Percentiles rank a stretch among this genome's conserved stretches.
Conservation (phyloP, 2,797 vertebrate species). For the Bufotes viridis region DNA sequence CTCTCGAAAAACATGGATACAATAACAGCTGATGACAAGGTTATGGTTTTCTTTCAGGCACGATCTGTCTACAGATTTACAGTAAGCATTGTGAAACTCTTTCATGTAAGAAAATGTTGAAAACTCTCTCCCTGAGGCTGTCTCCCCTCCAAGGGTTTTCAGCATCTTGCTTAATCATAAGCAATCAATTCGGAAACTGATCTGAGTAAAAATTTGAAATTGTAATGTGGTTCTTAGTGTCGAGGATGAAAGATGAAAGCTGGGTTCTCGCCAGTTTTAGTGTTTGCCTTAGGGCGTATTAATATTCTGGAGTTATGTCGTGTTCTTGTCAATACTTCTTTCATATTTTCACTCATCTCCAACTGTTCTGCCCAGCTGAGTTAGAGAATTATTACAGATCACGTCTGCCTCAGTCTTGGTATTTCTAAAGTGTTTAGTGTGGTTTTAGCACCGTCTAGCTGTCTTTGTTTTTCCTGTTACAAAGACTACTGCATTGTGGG, state of each 20-base stretch:
- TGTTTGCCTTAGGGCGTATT: conserved; percentile 3
- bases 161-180: neutral
- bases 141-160: conserved; percentile 14
- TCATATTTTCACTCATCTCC: conserved; percentile 8
- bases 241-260: conserved; percentile 23
- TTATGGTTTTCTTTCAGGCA: neutral
- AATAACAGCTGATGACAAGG: conserved; percentile 7
- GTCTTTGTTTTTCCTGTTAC: too few species aligned
- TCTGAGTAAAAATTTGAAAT: conserved; percentile 15
- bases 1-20: neutral
- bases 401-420: too few species aligned
- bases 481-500: too few species aligned
- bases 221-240: conserved; percentile 19
- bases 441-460: too few species aligned
- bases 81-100: conserved; percentile 14
- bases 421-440: too few species aligned
- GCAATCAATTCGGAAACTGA: conserved; percentile 19
- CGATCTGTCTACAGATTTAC: conserved; percentile 9
- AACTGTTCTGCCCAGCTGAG: neutral
- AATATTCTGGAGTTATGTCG: neutral
- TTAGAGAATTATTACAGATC: too few species aligned
- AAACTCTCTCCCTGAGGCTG: conserved; percentile 9
- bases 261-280: neutral
- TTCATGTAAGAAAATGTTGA: conserved; percentile 4
- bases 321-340: conserved; percentile 21